Evolutionary conservation across 2,113 vertebrate species (phyloP), one percentile per base, ranked within the genome.

Genomic region (Gasterosteus nipponicus): DNA sequence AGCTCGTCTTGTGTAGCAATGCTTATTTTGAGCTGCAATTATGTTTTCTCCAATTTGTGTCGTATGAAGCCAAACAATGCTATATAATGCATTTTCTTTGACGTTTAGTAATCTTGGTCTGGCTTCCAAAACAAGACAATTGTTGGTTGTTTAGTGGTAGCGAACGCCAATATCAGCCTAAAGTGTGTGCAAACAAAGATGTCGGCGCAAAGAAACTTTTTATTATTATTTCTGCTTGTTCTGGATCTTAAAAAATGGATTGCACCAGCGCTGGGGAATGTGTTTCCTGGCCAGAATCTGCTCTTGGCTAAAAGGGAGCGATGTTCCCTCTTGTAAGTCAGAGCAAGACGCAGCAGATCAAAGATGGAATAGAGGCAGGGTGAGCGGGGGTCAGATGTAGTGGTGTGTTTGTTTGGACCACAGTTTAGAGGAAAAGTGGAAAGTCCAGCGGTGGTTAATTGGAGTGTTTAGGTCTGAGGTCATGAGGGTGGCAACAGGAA

Each of bases 361-460:
- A 60, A 87, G 78, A 78, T 85, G 26, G 76, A 80, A 75, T 65
- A 33, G 68, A 73, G 77, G 71, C 51, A 15, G 61, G 64, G 59
- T n/a, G 33, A 58, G 16, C 18, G 73, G 77, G 73, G 75, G 49
- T 61, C 63, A 12, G 77, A 75, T 65, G 78, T 63, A 53, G 65
- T 68, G 74, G 73, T 69, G 81, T 87, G 85, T 90, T 91, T 92
- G 85, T 89, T 88, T 89, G 84, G 75, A 87, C 39, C 82, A 77
- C 78, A 87, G 75, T 81, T 26, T 81, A 67, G 70, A 84, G 60
- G 75, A 70, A 75, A 85, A 89, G 78, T 88, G 81, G 80, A 87
- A 85, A 91, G 89, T 90, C 90, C 90, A 86, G 78, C 62, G 86
- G 88, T 92, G 88, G 88, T 80, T 92, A 89, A 91, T 92, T 85